A percentile compares a stretch with the other conserved stretches of the same genome.
Evolutionary conservation across 2,797 vertebrate genomes (phyloP).

Genomic region (Acipenser ruthenus): DNA sequence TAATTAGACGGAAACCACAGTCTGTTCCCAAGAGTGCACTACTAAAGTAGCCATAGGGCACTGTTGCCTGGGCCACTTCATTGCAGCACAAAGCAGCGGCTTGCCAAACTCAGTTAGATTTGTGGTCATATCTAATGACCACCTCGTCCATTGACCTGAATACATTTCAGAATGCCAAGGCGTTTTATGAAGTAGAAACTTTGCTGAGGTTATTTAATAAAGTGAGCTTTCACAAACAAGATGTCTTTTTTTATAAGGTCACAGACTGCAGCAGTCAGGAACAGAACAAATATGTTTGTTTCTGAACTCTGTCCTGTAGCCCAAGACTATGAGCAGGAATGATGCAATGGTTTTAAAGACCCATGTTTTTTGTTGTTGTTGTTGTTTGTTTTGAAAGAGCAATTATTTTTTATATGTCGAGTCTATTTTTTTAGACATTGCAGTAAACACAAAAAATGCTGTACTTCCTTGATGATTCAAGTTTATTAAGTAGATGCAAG

Average conservation of each 20-base stretch:
- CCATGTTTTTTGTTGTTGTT: too few relatives aligned
- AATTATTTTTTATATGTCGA: too few relatives aligned
- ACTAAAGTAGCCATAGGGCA: slow-evolving; percentile 11
- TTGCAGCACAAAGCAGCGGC: slow-evolving; percentile 5
- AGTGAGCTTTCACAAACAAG: neutral
- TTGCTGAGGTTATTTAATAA: slow-evolving; percentile 32
- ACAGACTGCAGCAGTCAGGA: slow-evolving; percentile 19
- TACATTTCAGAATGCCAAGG: slow-evolving; percentile 28
- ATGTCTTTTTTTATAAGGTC: too few relatives aligned
- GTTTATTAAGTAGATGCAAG: too few relatives aligned
- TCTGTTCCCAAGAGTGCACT: slow-evolving; percentile 23
- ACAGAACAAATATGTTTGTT: slow-evolving; percentile 21
- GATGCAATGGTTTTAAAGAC: too few relatives aligned
- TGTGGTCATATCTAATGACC: slow-evolving; percentile 25
- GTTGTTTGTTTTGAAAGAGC: too few relatives aligned
- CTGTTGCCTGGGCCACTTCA: slow-evolving; percentile 8
- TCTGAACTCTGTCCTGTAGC: neutral
- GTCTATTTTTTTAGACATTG: too few relatives aligned
- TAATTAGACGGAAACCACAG: slow-evolving; percentile 17
- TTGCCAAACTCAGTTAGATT: slow-evolving; percentile 21
- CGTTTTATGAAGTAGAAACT: slow-evolving; percentile 32
- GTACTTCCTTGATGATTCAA: too few relatives aligned
- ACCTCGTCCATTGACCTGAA: slow-evolving; percentile 24
- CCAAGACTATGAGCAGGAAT: too few relatives aligned
- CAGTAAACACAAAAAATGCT: too few relatives aligned